phyloP scores from a whole-genome alignment of 1,140 invertebrate genomes.

The Cydia amplana region DNA sequence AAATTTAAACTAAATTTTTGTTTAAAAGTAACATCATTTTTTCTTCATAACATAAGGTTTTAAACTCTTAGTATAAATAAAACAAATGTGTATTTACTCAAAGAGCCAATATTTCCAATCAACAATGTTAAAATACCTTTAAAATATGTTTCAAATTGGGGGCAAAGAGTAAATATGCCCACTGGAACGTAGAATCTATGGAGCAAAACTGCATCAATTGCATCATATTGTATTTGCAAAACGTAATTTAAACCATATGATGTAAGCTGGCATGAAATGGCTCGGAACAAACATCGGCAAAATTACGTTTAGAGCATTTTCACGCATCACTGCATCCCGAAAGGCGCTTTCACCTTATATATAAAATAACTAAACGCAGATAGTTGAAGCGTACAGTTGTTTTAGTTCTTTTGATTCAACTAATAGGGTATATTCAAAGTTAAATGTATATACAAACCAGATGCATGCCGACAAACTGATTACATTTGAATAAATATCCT shows the following conservation, averaged over 20 bases:
- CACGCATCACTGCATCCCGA: constrained; percentile 33
- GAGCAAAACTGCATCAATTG: too few relatives aligned
- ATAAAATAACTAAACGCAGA: not conserved
- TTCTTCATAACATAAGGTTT: too few relatives aligned
- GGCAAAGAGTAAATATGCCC: not conserved
- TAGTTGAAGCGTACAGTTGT: not conserved
- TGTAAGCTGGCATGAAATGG: constrained; percentile 18
- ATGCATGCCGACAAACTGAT: too few relatives aligned
- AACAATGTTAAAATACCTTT: not conserved
- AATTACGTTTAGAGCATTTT: constrained; percentile 39
- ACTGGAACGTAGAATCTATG: not conserved
- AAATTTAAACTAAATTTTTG: too few relatives aligned
- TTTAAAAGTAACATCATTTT: too few relatives aligned
- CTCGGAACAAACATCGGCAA: constrained; percentile 31
- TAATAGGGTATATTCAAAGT: not conserved
- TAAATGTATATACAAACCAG: too few relatives aligned
- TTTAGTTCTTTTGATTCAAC: not conserved
- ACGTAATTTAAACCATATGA: constrained; percentile 7
- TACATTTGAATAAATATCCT: too few relatives aligned
- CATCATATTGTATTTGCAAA: constrained; percentile 20
- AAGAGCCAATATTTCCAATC: not conserved
- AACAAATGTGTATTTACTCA: too few relatives aligned
- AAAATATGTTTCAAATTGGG: not conserved
- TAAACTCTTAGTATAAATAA: too few relatives aligned
- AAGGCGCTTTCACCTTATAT: constrained; percentile 8